These are phyloP conservation scores for Nyctalus aviator DNA, from an alignment of 2,797 vertebrate genomes.

Conservation along the genomic window DNA sequence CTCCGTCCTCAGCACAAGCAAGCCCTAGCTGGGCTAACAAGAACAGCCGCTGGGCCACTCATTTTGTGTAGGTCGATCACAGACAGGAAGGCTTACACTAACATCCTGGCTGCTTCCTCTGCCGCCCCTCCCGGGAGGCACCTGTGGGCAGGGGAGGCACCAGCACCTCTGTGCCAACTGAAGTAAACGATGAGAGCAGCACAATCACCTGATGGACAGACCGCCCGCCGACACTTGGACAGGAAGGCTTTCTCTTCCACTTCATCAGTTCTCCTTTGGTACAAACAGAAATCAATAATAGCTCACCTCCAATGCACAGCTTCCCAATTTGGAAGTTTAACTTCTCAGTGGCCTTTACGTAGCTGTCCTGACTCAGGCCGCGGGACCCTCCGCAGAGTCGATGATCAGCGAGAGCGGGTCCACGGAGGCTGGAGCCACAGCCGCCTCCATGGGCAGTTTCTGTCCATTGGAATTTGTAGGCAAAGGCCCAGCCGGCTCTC, in stretches of 20 bases:
- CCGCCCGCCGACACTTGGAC: neutral
- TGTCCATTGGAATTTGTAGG: neutral
- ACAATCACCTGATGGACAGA: neutral
- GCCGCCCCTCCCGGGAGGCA: neutral
- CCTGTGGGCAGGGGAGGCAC: neutral
- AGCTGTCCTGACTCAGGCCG: neutral
- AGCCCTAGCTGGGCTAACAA: neutral
- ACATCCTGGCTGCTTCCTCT: neutral
- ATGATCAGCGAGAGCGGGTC: neutral
- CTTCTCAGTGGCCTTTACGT: conserved; percentile 41
- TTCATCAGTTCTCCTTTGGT: conserved; percentile 28
- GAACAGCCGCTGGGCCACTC: neutral
- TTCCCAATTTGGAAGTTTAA: conserved; percentile 42
- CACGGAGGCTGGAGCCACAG: neutral
- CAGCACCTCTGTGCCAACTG: neutral
- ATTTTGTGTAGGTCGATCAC: neutral
- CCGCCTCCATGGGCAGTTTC: neutral
- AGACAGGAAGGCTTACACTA: neutral
- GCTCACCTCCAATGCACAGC: conserved; percentile 50
- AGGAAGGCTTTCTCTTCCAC: conserved; percentile 30
- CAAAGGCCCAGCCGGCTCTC: neutral
- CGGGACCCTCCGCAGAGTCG: accelerated
- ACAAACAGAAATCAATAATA: conserved; percentile 63
- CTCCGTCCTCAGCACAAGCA: neutral
- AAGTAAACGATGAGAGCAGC: neutral